These are phyloP conservation scores for Phoxinus phoxinus DNA, from an alignment of 2,113 vertebrate species.

Conservation along the genomic window DNA sequence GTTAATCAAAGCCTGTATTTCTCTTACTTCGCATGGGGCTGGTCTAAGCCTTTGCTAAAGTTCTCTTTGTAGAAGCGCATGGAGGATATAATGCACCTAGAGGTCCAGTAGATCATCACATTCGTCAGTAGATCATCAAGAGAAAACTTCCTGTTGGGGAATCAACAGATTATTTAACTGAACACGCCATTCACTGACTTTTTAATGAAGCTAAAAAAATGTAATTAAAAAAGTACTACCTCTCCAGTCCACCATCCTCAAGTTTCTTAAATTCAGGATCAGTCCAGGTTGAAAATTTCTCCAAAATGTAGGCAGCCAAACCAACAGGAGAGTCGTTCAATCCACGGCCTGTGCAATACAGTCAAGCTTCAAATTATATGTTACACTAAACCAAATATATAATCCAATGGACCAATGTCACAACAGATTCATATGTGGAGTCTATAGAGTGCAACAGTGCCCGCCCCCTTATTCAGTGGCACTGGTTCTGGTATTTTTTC, in stretches of 20 bases:
- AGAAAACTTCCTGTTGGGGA: constrained; percentile 80
- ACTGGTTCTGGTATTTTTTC: too few species aligned
- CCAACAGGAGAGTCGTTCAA: constrained; percentile 87
- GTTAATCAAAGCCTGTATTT: neutral
- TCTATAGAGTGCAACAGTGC: neutral
- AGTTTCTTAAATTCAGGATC: constrained; percentile 73
- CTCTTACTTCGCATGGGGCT: constrained; percentile 67
- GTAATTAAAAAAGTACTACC: constrained; percentile 60
- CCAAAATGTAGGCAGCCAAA: constrained; percentile 87
- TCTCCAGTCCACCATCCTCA: constrained; percentile 81
- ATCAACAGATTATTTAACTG: neutral
- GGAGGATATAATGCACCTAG: constrained; percentile 83
- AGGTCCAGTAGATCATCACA: constrained; percentile 90
- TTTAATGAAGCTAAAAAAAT: neutral
- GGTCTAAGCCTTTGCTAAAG: constrained; percentile 64
- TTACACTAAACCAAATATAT: neutral
- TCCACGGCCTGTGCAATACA: constrained; percentile 75
- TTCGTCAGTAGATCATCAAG: constrained; percentile 90
- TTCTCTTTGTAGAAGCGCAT: constrained; percentile 91
- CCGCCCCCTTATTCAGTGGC: too few species aligned
- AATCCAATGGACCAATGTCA: neutral
- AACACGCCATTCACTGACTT: neutral
- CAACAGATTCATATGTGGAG: neutral
- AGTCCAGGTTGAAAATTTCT: constrained; percentile 92
- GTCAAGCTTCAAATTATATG: neutral